These are phyloP conservation scores for Hestina assimilis DNA, from an alignment of 1,140 invertebrate species.

Conservation along the genomic window DNA sequence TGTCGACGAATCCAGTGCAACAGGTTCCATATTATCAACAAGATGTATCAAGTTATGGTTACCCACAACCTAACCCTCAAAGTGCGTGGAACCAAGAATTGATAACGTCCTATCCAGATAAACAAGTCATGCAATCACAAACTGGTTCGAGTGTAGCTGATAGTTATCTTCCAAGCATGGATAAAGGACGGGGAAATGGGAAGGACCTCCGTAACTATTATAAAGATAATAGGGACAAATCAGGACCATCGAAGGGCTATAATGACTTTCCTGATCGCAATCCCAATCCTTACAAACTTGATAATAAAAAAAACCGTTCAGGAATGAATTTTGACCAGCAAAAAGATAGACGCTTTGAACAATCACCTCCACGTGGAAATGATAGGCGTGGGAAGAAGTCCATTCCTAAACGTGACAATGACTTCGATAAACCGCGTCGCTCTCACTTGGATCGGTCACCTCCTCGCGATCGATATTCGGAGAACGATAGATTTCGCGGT, in stretches of 20 bases:
- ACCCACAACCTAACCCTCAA: not conserved
- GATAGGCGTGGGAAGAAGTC: too few relatives aligned
- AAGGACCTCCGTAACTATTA: too few relatives aligned
- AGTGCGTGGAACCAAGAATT: constrained; percentile 5
- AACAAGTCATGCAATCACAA: not conserved
- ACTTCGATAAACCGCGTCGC: too few relatives aligned
- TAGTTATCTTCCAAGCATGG: not conserved
- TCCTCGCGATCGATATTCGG: not conserved
- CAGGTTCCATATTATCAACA: constrained; percentile 10
- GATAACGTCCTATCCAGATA: not conserved
- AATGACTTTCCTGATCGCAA: too few relatives aligned
- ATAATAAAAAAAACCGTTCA: not conserved
- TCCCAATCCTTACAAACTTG: not conserved
- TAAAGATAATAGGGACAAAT: too few relatives aligned
- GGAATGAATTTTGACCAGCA: not conserved
- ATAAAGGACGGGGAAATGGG: not conserved
- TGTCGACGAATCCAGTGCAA: not conserved
- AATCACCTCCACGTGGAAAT: not conserved
- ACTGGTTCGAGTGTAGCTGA: not conserved
- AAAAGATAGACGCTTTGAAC: not conserved
- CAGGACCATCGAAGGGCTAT: too few relatives aligned
- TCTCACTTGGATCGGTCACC: not conserved
- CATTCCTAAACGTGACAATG: too few relatives aligned
- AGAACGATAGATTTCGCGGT: not conserved
- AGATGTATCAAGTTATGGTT: not conserved